Base-by-base conservation (phyloP, 2,888 invertebrate genomes). In the Chrysomela aeneicollis region DNA sequence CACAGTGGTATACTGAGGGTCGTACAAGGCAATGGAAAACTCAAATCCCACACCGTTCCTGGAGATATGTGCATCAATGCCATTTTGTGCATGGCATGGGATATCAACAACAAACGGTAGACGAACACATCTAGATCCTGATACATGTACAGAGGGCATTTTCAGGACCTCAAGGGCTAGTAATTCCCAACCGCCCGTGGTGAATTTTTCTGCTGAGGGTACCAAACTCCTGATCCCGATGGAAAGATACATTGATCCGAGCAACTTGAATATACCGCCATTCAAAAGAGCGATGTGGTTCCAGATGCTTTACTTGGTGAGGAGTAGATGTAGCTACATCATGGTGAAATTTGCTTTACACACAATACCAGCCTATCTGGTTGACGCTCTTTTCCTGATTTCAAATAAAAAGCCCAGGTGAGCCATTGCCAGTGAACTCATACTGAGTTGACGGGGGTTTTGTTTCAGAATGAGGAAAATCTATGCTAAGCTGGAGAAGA, bases 1-100 rank as follows among this genome's bases (percentile, higher is more conserved):
- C 86, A 87, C 19, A 86, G 87, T 67, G 90, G 90, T 15, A 79
- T 90, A 3, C 77, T 90, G 55, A 76, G 81, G 64, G 77, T 78
- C 2, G 59, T 80, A 1, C 68, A 75, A 19, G 68, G 76, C 10
- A 73, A 81, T 59, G 64, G 63, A 30, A 49, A 75, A 22, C 72
- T 76, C 21, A 75, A 68, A 60, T 78, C 77, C 5, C 81, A 82
- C 70, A 71, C 81, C n/a, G 78, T 83, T 26, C 83, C 83, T 6
- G 82, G 77, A 32, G 83, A 83, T 71, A 71, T 77, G 60, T 79
- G 80, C 37, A 78, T 82, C 21, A 83, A 82, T 69, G 81, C 81
- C 15, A 74, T 83, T n/a, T 76, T 83, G 55, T 80, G 81, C 10
- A 70, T 78, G 10, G 82, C 82, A 15, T 82, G 82, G 82, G 81